These are phyloP conservation scores for Chalcosyrphus nemorum DNA, from an alignment of 2,888 invertebrate species.

Conservation along the genomic window DNA sequence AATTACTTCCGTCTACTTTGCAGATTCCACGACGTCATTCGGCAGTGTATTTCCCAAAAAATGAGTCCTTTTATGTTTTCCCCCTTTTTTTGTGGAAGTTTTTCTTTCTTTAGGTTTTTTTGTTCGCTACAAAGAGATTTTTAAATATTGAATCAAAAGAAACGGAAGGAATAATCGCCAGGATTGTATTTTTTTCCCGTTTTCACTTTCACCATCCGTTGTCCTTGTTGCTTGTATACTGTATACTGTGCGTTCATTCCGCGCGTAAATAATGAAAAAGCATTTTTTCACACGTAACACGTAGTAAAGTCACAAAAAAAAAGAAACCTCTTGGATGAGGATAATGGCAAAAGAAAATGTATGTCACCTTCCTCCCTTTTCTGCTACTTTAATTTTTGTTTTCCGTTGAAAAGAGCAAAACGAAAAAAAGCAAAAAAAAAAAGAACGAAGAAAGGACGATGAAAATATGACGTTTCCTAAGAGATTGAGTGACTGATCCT, in stretches of 20 bases:
- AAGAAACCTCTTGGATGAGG: constrained; percentile 53
- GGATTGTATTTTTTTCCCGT: constrained; percentile 47
- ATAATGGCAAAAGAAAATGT: constrained; percentile 66
- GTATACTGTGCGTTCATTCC: constrained; percentile 59
- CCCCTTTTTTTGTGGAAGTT: constrained; percentile 23
- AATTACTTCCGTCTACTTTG: constrained; percentile 53
- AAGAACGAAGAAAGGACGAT: constrained; percentile 39
- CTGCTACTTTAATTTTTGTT: neutral
- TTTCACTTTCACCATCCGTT: constrained; percentile 16
- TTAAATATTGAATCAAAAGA: constrained; percentile 71
- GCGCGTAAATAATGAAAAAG: constrained; percentile 69
- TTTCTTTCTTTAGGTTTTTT: constrained; percentile 18
- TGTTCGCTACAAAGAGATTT: constrained; percentile 68
- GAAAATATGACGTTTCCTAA: constrained; percentile 71
- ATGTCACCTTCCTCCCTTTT: constrained; percentile 50
- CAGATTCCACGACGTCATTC: constrained; percentile 47
- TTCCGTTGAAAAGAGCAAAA: constrained; percentile 36
- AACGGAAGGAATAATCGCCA: constrained; percentile 60
- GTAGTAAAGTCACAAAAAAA: constrained; percentile 19
- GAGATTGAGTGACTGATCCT: constrained; percentile 73
- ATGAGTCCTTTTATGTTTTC: constrained; percentile 53
- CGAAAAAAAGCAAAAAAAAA: neutral
- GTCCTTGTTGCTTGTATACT: constrained; percentile 42
- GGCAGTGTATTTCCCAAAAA: constrained; percentile 16
- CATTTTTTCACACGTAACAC: constrained; percentile 66